Evolutionary conservation across 2,797 vertebrate genomes (phyloP).

Genomic region (Pseudochaenichthys georgianus): DNA sequence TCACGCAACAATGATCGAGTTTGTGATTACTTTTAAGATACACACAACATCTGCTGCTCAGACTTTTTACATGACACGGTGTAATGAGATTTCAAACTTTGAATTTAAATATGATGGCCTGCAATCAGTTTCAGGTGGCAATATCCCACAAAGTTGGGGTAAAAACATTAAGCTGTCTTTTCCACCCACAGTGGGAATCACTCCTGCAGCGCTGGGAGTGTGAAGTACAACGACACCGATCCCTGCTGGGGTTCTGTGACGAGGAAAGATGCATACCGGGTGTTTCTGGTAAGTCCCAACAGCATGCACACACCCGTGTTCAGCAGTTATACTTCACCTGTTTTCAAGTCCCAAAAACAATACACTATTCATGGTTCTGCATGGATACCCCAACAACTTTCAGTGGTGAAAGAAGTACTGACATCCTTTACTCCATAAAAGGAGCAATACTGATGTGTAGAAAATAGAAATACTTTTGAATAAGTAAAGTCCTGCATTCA

Average conservation of each 20-base stretch:
- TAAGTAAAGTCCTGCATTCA: too few relatives aligned
- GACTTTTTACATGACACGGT: not conserved
- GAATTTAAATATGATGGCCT: not conserved
- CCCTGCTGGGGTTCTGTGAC: slow-evolving; percentile 93
- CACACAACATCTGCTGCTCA: not conserved
- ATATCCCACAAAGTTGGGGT: not conserved
- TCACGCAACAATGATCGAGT: slow-evolving; percentile 10
- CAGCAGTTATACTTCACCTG: not conserved
- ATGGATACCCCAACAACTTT: not conserved
- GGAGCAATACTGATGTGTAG: too few relatives aligned
- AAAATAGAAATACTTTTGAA: too few relatives aligned
- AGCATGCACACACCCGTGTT: accelerated
- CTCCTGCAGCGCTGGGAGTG: slow-evolving; percentile 88
- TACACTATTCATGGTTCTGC: not conserved
- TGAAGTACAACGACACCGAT: slow-evolving; percentile 93
- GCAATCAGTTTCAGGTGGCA: not conserved
- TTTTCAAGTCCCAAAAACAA: not conserved
- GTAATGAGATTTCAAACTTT: not conserved
- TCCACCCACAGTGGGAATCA: slow-evolving; percentile 85
- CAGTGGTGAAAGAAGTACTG: too few relatives aligned
- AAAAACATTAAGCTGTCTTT: not conserved
- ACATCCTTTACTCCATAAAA: too few relatives aligned
- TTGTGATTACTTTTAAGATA: slow-evolving; percentile 31
- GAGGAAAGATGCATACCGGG: slow-evolving; percentile 92
- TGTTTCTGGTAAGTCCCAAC: slow-evolving; percentile 92